Base-by-base conservation (phyloP, 2,797 vertebrate species). In the Oreortyx pictus region DNA sequence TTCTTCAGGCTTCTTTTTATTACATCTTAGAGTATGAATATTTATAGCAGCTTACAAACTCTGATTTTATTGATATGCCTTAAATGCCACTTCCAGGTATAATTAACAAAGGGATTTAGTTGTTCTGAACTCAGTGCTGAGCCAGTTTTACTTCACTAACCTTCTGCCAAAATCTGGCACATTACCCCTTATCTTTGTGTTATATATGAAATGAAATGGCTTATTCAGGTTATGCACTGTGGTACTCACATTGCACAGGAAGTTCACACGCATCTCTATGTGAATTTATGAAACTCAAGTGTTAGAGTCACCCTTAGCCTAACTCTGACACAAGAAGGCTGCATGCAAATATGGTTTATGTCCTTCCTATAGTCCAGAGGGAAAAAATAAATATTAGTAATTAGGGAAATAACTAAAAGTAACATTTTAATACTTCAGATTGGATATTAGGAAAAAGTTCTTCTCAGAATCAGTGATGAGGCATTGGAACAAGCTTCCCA, bases 1-100 rank as follows among this genome's bases (percentile, higher is more conserved):
- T 85, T 88, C 72, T 89, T 74, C 29, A 43, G 52, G 37, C 7
- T 10, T 72, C n/a, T 72, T 90, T 77, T 60, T 72, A 17, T 85
- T 88, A 10, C 57, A 22, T 61, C 31, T 65, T 72, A 72, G 66
- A 25, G 24, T 66, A 47, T 49, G 24, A 91, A 91, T 94, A 93
- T 92, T 92, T 86, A 81, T 46, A 89, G 25, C 39, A 90, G 17
- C 24, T 88, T 14, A 4, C 12, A 56, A 86, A 81, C 47, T 75
- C 83, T 90, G 66, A n/a, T 88, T 82, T 78, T 80, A 22, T 92
- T 91, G 87, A 35, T 73, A 13, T 81, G 24, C 24, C 19, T 92
- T 90, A 82, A 89, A 78, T 77, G 20, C 16, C 31, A 37, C 43
- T 94, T 95, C 37, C 27, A 86, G 47, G 54, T 88, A 31, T 67